Base-by-base conservation (phyloP, 2,888 invertebrate species). In the Acanthopleura granulata region DNA sequence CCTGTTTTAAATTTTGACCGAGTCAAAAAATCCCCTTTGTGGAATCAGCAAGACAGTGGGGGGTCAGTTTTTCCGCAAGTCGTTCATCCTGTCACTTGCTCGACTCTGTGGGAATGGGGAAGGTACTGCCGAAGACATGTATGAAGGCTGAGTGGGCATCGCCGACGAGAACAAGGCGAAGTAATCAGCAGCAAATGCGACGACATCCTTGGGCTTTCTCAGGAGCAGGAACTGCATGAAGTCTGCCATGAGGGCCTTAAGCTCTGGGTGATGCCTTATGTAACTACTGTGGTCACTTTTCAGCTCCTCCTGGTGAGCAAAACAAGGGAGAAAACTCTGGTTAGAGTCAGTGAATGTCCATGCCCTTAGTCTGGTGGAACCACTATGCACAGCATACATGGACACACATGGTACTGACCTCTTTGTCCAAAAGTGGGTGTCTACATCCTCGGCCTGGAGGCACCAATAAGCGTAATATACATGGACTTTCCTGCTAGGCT, bases 201-300 rank as follows among this genome's bases (percentile, higher is more conserved):
- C 78, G 70, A 87, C 86, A 79, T 91, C 90, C 15, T 88, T 86
- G 9, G 91, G 91, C 81, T 91, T 90, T 77, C 90, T 80, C 50
- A 90, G 85, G 75, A 91, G 82, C 78, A 91, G 76, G 76, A 89
- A 88, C 84, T 91, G 91, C 73, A 90, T 80, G 79, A 89, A 91
- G 81, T 91, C 90, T n/a, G 89, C 88, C 51, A 91, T 80, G 0
- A 91, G 82, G 27, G 88, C 87, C 72, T 86, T 87, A 25, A 90
- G 79, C 76, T 91, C 91, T 30, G 90, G 90, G 76, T 91, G 90
- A 51, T 86, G 84, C 29, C 85, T 79, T 85, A 91, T 86, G 78
- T 90, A 91, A 16, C 84, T 83, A 1, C 83, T 79, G 77, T 90
- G 89, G 78, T 89, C 89, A 25, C 84, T 85, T 72, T 89, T 88